Evolutionary conservation across 1,140 invertebrate genomes (phyloP), one percentile per base, ranked within the genome.

Genomic region (Drosophila leontia): DNA sequence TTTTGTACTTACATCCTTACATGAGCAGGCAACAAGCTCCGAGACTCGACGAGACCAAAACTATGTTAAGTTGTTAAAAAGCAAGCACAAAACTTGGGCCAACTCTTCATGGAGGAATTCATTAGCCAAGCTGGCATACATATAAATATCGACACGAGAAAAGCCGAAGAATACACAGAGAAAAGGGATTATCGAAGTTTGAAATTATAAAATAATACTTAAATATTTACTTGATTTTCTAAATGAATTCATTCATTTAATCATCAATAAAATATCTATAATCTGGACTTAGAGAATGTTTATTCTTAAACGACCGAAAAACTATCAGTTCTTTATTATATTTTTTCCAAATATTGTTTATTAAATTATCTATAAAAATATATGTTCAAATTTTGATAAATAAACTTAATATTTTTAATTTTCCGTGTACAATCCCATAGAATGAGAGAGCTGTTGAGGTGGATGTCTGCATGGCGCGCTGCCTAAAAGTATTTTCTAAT

Each of bases 401-500:
- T 12, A 2, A 44, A 12, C 3, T 45, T 23, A 4, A 11, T n/a
- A 57, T 12, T 7, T n/a, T 3, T 1, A 13, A 8, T n/a, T 63
- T n/a, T 26, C 23, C n/a, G 26, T 65, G 62, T 61, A 64, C 0
- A 13, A 9, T 12, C 1, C 6, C n/a, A 12, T 13, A 17, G n/a
- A 44, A 35, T 39, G 35, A 47, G 48, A 42, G 8, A 32, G 41
- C 57, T 61, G 41, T 44, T 42, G 37, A 53, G 56, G 72, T 37
- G 41, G 26, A 35, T 53, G 60, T 68, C 67, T 64, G 70, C 51
- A 47, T 29, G 41, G 61, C 53, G 45, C 50, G 50, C 34, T 72
- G 74, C 69, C 67, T 83, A 76, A 81, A 85, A 82, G 86, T 88
- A 86, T 91, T 91, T 91, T 91, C 90, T 91, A 91, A 91, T 91